phyloP scores from a whole-genome alignment of 2,113 vertebrate species.

The Clarias gariepinus region DNA sequence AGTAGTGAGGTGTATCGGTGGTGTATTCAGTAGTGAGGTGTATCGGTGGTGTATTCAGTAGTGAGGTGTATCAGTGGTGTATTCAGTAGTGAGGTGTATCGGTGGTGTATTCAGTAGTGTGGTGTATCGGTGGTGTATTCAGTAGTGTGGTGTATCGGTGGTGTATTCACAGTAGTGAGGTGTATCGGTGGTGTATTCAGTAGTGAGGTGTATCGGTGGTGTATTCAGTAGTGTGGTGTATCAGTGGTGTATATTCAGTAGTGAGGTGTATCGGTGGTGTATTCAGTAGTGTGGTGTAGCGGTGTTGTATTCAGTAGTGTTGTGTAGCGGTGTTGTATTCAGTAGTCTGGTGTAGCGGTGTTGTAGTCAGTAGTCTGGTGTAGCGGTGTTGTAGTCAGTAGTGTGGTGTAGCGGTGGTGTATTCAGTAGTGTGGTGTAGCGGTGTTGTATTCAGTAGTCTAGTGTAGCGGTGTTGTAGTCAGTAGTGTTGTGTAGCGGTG shows the following conservation, averaged over 20 bases:
- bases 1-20: no score
- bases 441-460: not conserved
- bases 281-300: not conserved
- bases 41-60: no score
- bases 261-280: not conserved
- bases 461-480: not conserved
- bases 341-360: not conserved
- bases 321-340: not conserved
- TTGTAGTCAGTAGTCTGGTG: not conserved
- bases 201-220: accelerated
- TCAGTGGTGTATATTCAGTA: not conserved
- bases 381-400: not conserved
- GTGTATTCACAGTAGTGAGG: no score
- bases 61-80: no score
- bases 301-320: not conserved
- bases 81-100: no score
- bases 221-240: not conserved
- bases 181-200: no score
- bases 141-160: no score
- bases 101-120: not conserved
- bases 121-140: not conserved
- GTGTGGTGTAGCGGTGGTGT: not conserved
- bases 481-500: not conserved
- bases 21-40: no score
- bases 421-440: not conserved